Evolutionary conservation across 2,113 vertebrate genomes (phyloP).

Genomic region (Forbesichthys agassizii): DNA sequence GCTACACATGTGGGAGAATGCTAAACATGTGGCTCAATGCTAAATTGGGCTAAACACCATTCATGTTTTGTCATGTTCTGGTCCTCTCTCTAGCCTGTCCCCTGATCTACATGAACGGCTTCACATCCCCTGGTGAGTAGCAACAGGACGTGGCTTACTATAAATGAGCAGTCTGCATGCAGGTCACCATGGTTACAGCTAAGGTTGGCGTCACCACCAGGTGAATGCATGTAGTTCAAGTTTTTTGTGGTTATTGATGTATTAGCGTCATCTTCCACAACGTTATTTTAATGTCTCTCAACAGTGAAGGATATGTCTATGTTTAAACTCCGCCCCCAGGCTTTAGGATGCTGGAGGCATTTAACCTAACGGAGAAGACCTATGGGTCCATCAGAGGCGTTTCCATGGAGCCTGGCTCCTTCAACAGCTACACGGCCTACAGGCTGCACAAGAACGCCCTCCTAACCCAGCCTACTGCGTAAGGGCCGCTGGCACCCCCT

Average conservation of each 20-base stretch:
- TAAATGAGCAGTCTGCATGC: too few species aligned
- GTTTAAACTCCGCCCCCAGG: slow-evolving; percentile 69
- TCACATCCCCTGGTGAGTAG: slow-evolving; percentile 90
- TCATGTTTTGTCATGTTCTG: not conserved
- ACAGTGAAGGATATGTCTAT: not conserved
- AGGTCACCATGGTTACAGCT: too few species aligned
- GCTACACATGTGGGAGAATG: too few species aligned
- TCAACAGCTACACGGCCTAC: slow-evolving; percentile 89
- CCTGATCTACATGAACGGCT: slow-evolving; percentile 94
- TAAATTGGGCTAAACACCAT: not conserved
- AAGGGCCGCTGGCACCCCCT: slow-evolving; percentile 53
- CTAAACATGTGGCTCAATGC: not conserved
- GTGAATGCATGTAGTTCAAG: not conserved
- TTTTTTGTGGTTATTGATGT: not conserved
- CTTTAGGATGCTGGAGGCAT: slow-evolving; percentile 96
- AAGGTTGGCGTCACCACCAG: too few species aligned
- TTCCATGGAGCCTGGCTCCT: slow-evolving; percentile 93
- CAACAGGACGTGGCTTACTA: not conserved
- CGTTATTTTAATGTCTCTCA: too few species aligned
- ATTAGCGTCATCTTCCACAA: too few species aligned
- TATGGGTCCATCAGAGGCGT: slow-evolving; percentile 87
- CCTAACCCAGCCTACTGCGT: slow-evolving; percentile 87
- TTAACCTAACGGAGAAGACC: slow-evolving; percentile 93
- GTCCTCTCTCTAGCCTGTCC: slow-evolving; percentile 83
- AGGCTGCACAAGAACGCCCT: slow-evolving; percentile 91